phyloP scores from a whole-genome alignment of 2,797 vertebrate genomes.

The Schizopygopsis pylzovi region DNA sequence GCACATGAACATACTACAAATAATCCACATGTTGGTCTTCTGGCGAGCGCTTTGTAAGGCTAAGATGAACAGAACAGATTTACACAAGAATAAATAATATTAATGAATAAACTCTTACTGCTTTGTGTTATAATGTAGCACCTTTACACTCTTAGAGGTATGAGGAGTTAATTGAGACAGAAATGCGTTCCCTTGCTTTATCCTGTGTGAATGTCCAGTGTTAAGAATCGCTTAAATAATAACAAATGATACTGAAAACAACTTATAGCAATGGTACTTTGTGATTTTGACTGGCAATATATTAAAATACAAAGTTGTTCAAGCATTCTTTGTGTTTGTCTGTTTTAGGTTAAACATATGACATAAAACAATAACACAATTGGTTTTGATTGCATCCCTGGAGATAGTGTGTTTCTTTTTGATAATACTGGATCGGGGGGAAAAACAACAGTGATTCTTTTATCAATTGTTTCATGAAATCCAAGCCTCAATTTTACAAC shows the following conservation, averaged over 20 bases:
- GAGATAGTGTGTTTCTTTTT: background rate
- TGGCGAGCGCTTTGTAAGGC: constrained; percentile 19
- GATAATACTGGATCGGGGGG: background rate
- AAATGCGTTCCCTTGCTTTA: constrained; percentile 56
- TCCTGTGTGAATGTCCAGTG: constrained; percentile 75
- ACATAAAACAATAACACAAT: background rate
- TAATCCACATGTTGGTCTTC: constrained; percentile 12
- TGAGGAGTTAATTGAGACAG: constrained; percentile 46
- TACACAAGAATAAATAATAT: constrained; percentile 76
- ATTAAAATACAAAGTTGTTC: constrained; percentile 20
- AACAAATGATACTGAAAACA: constrained; percentile 63
- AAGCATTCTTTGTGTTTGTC: background rate
- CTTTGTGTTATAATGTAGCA: constrained; percentile 55
- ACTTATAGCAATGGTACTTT: constrained; percentile 57
- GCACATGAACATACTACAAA: constrained; percentile 3
- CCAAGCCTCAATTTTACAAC: background rate
- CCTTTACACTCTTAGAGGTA: constrained; percentile 53
- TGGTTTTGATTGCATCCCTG: background rate
- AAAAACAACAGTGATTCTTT: background rate
- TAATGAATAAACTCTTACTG: constrained; percentile 56
- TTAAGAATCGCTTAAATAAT: constrained; percentile 75
- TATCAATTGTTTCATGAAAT: background rate
- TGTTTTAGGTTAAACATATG: constrained; percentile 24
- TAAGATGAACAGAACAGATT: constrained; percentile 49
- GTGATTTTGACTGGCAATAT: constrained; percentile 59